Percentiles rank a stretch among this genome's conserved stretches.
Evolutionary conservation across 1,140 invertebrate genomes (phyloP).

Genomic region (Thaumetopoea pityocampa): DNA sequence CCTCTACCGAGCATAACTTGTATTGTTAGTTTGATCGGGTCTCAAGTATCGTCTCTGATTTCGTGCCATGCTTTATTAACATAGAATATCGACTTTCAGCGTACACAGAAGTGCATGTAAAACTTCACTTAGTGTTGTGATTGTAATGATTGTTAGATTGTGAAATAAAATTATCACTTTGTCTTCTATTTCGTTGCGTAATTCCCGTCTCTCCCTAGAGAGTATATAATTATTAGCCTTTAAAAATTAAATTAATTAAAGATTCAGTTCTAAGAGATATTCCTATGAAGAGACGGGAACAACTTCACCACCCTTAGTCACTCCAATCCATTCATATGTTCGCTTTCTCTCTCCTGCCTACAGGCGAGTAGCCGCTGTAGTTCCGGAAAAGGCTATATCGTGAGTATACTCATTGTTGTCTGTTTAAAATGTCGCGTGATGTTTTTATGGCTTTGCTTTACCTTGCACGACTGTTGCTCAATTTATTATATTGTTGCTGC

Average conservation of each 20-base stretch:
- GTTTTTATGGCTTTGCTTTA: conserved; percentile 18
- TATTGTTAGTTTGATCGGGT: conserved; percentile 1
- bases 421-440: conserved; percentile 32
- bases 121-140: conserved; percentile 35
- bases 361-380: conserved; percentile 91
- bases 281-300: conserved; percentile 32
- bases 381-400: conserved; percentile 92
- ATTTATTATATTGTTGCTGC: background rate
- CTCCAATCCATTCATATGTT: conserved; percentile 68
- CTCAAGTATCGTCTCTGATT: conserved; percentile 8
- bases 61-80: conserved; percentile 3
- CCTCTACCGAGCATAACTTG: background rate
- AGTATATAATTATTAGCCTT: background rate
- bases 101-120: conserved; percentile 26
- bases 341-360: conserved; percentile 75
- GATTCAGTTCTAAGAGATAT: too few relatives aligned
- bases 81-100: conserved; percentile 7
- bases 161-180: conserved; percentile 26
- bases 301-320: conserved; percentile 41
- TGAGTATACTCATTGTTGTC: conserved; percentile 80
- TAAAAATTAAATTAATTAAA: background rate
- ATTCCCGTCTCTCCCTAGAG: conserved; percentile 35
- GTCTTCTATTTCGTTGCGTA: conserved; percentile 37
- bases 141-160: conserved; percentile 36
- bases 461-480: conserved; percentile 21